Evolutionary conservation across 1,140 invertebrate genomes (phyloP).

Genomic region (Zelostemma sp.): DNA sequence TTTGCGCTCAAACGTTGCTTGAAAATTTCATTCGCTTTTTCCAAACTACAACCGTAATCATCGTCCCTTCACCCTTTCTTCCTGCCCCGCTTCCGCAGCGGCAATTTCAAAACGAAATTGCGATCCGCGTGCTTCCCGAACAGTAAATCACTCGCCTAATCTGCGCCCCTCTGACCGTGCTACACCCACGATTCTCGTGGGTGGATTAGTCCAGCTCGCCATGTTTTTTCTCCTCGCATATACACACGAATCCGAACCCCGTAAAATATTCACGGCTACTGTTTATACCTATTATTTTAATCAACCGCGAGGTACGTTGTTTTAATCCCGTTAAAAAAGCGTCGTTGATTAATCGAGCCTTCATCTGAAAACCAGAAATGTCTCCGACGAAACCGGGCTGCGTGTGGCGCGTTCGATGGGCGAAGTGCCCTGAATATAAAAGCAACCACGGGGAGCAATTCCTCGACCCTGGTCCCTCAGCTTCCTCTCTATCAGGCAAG

Average conservation of each 20-base stretch:
- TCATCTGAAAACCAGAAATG: slow-evolving; percentile 18
- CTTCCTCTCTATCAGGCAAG: slow-evolving; percentile 11
- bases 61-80: slow-evolving; percentile 46
- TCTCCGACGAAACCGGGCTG: not conserved
- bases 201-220: slow-evolving; percentile 33
- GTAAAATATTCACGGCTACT: slow-evolving; percentile 41
- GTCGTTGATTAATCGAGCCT: not conserved
- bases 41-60: slow-evolving; percentile 41
- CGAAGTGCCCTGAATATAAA: slow-evolving; percentile 38
- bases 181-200: slow-evolving; percentile 23
- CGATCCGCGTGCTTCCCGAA: slow-evolving; percentile 43
- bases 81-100: slow-evolving; percentile 42
- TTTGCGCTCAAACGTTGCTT: slow-evolving; percentile 26
- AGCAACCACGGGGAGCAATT: slow-evolving; percentile 42
- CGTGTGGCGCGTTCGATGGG: slow-evolving; percentile 22
- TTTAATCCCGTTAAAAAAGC: not conserved
- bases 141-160: slow-evolving; percentile 51
- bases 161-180: slow-evolving; percentile 33
- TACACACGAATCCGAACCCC: slow-evolving; percentile 13
- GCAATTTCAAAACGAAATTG: slow-evolving; percentile 51
- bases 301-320: slow-evolving; percentile 27
- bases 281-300: slow-evolving; percentile 46
- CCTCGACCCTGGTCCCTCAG: slow-evolving; percentile 17
- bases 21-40: slow-evolving; percentile 31
- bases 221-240: slow-evolving; percentile 22